phyloP scores from a whole-genome alignment of 1,140 invertebrate species.

The Archegozetes longisetosus region DNA sequence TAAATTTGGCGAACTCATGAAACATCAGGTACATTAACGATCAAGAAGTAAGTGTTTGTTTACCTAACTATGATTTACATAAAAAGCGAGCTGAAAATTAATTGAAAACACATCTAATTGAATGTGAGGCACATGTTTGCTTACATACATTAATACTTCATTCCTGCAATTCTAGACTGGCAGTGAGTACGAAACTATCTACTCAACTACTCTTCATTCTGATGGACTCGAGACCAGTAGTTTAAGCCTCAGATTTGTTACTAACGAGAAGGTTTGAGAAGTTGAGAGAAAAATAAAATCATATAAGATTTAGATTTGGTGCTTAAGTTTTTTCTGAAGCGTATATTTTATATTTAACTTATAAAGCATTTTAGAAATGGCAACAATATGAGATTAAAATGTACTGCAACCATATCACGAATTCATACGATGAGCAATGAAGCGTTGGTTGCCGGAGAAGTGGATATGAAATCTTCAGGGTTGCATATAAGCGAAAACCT shows the following conservation, averaged over 20 bases:
- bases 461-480: conserved; percentile 39
- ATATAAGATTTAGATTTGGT: background rate
- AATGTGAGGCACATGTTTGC: no score
- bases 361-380: conserved; percentile 23
- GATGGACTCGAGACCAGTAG: conserved; percentile 26
- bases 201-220: conserved; percentile 22
- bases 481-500: conserved; percentile 20
- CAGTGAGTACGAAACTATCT: conserved; percentile 23
- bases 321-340: background rate
- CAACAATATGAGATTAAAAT: conserved; percentile 25
- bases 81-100: no score
- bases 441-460: conserved; percentile 55
- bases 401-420: conserved; percentile 37
- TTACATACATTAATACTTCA: no score
- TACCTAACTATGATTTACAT: no score
- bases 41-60: conserved; percentile 21
- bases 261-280: conserved; percentile 19
- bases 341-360: background rate
- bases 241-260: conserved; percentile 23
- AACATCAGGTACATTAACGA: conserved; percentile 23
- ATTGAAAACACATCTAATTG: no score
- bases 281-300: no score
- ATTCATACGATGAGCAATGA: conserved; percentile 67
- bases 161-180: no score
- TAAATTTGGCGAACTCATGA: no score